These are phyloP conservation scores for Fistularia commersonii DNA, from an alignment of 2,797 vertebrate species.

Conservation along the genomic window DNA sequence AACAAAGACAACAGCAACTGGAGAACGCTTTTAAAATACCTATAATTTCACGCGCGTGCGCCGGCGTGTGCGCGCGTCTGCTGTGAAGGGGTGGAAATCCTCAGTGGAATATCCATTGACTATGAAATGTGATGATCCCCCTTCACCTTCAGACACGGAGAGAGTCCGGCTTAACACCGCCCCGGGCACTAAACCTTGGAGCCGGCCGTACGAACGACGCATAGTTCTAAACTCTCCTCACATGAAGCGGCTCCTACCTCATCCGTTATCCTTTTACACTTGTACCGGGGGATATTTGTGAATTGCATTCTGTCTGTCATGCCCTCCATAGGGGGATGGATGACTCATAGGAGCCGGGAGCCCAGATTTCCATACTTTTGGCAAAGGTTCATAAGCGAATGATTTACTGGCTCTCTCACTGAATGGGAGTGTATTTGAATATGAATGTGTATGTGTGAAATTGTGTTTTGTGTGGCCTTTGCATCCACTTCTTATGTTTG, in stretches of 20 bases:
- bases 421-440: constrained; percentile 59
- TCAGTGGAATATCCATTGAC: constrained; percentile 66
- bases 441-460: constrained; percentile 60
- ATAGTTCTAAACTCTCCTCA: constrained; percentile 27
- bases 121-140: constrained; percentile 67
- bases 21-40: constrained; percentile 55
- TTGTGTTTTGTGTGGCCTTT: constrained; percentile 34
- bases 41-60: constrained; percentile 45
- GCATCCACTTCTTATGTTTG: constrained; percentile 45
- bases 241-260: constrained; percentile 48
- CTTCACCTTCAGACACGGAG: constrained; percentile 65
- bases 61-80: constrained; percentile 11
- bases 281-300: constrained; percentile 37
- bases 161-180: constrained; percentile 72
- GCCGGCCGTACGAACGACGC: constrained; percentile 47
- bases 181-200: constrained; percentile 68
- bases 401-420: constrained; percentile 52
- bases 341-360: constrained; percentile 50
- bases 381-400: constrained; percentile 43
- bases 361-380: constrained; percentile 62
- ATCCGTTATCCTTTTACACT: constrained; percentile 43
- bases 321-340: constrained; percentile 46
- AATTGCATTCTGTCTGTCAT: constrained; percentile 59
- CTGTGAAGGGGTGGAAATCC: constrained; percentile 60
- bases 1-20: constrained; percentile 60